Evolutionary conservation across 2,113 vertebrate species (phyloP), one percentile per base, ranked within the genome.

Genomic region (Electrona antarctica): DNA sequence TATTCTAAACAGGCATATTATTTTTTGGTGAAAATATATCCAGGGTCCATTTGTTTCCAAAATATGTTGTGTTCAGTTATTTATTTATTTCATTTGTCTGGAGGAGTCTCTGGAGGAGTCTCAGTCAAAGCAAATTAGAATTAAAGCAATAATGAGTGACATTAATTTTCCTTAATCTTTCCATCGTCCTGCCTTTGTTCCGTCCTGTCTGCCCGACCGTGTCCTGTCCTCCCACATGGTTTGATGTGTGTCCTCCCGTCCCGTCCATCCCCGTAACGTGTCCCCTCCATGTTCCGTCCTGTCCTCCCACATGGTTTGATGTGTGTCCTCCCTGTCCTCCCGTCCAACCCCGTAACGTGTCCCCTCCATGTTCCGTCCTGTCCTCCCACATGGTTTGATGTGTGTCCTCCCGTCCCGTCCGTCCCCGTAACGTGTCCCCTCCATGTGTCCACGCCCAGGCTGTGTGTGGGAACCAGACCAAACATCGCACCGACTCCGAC

Each of bases 401-500:
- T 21, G 21, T 71, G 57, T 71, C 63, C 2, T 12, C 52, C 14
- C 33, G 46, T 61, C 0, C 15, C 56, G 7, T 1, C 7, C 48
- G 0, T 15, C 14, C 41, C 2, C 21, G 0, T 58, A n/a, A n/a
- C n/a, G n/a, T n/a, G n/a, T n/a, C n/a, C n/a, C 52, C 47, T 33
- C 0, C 0, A 73, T 69, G 59, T 33, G 71, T 78, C 79, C 74
- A 67, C 7, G 6, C 73, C 0, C 87, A 97, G 95, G 83, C 91
- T 0, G 88, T 84, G 46, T 74, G 87, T 0, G 94, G 88, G 33
- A 80, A 93, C 63, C 94, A 95, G 76, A 94, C 94, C 76, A 97
- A 96, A 79, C 91, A 93, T 12, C 95, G 95, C 10, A 96, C 95
- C 73, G 96, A 96, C 74, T 94, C 95, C 0, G 93, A 93, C 60